These are phyloP conservation scores for Pollenia labialis DNA, from an alignment of 2,888 invertebrate species.

Conservation along the genomic window DNA sequence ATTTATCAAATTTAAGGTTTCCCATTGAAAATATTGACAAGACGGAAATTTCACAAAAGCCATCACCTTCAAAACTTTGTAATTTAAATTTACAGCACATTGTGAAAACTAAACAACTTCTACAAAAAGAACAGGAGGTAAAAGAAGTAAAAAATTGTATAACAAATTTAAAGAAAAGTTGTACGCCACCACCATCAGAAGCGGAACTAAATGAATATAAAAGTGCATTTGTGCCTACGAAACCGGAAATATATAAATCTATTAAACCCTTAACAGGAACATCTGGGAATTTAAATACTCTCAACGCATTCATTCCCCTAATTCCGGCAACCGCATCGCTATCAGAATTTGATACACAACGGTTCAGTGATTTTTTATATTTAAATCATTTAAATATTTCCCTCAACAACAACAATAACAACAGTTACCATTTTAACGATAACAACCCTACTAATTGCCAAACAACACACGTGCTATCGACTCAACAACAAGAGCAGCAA, in stretches of 20 bases:
- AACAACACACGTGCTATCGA: conserved; percentile 54
- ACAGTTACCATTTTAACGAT: conserved; percentile 36
- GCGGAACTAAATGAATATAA: conserved; percentile 48
- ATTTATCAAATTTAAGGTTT: conserved; percentile 49
- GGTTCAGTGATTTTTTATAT: conserved; percentile 77
- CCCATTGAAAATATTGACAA: conserved; percentile 17
- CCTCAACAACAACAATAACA: conserved; percentile 43
- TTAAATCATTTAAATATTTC: conserved; percentile 49
- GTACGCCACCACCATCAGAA: conserved; percentile 14
- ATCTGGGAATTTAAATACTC: neutral
- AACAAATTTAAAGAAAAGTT: conserved; percentile 25
- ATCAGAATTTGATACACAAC: conserved; percentile 81
- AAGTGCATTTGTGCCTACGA: conserved; percentile 75
- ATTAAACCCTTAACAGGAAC: conserved; percentile 53
- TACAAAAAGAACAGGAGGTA: conserved; percentile 27
- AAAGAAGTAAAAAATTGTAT: conserved; percentile 8
- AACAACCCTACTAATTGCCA: conserved; percentile 23
- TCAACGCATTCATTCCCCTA: conserved; percentile 22
- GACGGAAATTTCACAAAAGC: conserved; percentile 19
- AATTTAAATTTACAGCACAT: conserved; percentile 71
- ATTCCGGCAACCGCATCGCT: conserved; percentile 61
- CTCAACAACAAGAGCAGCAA: neutral
- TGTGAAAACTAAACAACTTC: conserved; percentile 71
- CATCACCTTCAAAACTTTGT: conserved; percentile 62
- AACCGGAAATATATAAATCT: conserved; percentile 61